Base-by-base conservation (phyloP, 2,888 invertebrate genomes). In the Aplocera efformata region DNA sequence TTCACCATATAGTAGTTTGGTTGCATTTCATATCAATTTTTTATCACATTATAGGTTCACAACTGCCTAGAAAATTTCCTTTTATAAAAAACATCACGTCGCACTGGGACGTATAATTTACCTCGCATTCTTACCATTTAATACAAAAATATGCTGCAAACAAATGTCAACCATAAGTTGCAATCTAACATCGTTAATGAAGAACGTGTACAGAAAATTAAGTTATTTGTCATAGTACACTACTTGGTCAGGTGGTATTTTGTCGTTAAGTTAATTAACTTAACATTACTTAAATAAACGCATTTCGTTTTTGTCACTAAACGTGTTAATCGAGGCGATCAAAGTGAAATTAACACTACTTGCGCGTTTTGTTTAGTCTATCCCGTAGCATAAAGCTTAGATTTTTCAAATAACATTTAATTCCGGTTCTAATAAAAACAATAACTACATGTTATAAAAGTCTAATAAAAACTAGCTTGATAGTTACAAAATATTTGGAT, bases 1-100 rank as follows among this genome's bases (percentile, higher is more conserved):
- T 30, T 32, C 29, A 27, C 38, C 41, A 29, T n/a, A 47, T 49
- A 52, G 40, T 48, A 46, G 42, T 44, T 42, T 52, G n/a, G n/a
- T 40, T 47, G 39, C 38, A 42, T 40, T 32, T 43, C 36, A 40
- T 46, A 48, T 39, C 37, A 34, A 37, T 39, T 44, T 44, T 20
- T 38, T 13, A 25, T 29, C 30, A 22, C 32, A 25, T 38, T 41
- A 42, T 42, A 42, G 30, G 21, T 32, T 33, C 32, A 13, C 13
- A 32, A 35, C 42, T 25, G 37, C 30, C 25, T 3, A 24, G 9
- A 32, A 22, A 41, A 48, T 46, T 31, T 28, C 9, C 2, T 28
- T 24, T 10, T 10, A 33, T 37, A 40, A 40, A 45, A 42, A 42
- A 24, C 39, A 28, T 13, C n/a, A 24, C 20, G 26, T 7, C 31